These are phyloP conservation scores for Lepidocyrtinus sp. DNA, from an alignment of 2,888 invertebrate genomes.

Conservation along the genomic window DNA sequence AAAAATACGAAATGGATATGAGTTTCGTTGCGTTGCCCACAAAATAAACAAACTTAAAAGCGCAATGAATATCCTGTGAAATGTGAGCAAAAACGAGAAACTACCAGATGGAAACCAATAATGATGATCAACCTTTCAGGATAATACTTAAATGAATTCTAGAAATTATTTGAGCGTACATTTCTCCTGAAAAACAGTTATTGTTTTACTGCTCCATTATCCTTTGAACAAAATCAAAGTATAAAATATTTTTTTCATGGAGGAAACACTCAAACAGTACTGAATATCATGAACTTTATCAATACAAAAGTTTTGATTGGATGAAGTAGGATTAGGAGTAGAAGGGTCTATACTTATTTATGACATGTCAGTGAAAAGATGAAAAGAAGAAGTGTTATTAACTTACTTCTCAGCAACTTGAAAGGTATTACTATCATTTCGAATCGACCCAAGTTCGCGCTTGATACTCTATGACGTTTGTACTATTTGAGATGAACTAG, in stretches of 20 bases:
- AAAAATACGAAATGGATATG: neutral
- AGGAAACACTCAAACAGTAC: no score
- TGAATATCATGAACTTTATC: no score
- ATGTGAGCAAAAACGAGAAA: neutral
- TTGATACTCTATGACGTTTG: neutral
- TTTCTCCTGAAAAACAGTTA: no score
- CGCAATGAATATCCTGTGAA: conserved; percentile 9
- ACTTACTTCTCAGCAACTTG: neutral
- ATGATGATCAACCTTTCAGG: no score
- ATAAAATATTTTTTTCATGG: neutral
- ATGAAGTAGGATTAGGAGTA: neutral
- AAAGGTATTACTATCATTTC: neutral
- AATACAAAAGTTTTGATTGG: neutral
- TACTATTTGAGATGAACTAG: no score
- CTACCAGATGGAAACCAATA: conserved; percentile 16
- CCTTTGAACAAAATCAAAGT: neutral
- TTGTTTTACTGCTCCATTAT: neutral
- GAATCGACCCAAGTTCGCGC: neutral
- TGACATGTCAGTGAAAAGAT: neutral
- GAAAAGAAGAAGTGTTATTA: neutral
- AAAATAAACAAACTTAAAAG: neutral
- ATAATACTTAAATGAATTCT: no score
- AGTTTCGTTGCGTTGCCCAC: neutral
- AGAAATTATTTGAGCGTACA: neutral
- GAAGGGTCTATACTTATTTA: neutral